phyloP scores from a whole-genome alignment of 2,113 vertebrate species.

The Clupea harengus region DNA sequence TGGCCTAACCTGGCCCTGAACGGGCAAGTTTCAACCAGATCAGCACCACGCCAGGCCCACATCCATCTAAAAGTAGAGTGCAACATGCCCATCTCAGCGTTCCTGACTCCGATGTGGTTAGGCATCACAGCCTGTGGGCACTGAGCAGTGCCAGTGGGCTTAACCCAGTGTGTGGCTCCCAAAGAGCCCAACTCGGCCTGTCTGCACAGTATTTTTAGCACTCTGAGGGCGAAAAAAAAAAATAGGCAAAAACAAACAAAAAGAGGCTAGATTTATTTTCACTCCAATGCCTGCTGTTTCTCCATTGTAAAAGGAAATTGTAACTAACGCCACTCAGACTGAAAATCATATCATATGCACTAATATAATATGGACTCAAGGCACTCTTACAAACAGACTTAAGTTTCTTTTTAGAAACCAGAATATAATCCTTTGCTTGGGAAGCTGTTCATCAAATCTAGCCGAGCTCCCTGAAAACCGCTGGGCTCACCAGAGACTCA shows the following conservation, averaged over 20 bases:
- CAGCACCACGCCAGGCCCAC: not conserved
- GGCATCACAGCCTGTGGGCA: not conserved
- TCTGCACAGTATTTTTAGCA: not conserved
- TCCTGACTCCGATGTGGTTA: too few species aligned
- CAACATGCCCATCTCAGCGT: not conserved
- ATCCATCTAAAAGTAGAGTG: too few species aligned
- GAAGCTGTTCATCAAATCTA: not conserved
- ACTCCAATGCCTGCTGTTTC: not conserved
- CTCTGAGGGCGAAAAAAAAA: not conserved
- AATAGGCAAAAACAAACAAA: not conserved
- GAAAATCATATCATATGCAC: not conserved
- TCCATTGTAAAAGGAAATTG: not conserved
- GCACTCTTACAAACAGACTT: not conserved
- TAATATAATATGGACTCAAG: not conserved
- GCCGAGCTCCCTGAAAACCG: not conserved
- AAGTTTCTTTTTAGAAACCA: not conserved
- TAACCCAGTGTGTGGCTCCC: not conserved
- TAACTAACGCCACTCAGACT: not conserved
- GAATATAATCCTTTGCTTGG: not conserved
- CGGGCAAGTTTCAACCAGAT: too few species aligned
- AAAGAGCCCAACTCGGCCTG: not conserved
- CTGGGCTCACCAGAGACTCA: not conserved
- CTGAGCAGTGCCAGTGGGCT: too few species aligned
- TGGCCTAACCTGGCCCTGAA: too few species aligned
- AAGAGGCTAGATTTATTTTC: not conserved